Evolutionary conservation across 2,888 invertebrate species (phyloP), one percentile per base, ranked within the genome.

Genomic region (Macropis europaea): DNA sequence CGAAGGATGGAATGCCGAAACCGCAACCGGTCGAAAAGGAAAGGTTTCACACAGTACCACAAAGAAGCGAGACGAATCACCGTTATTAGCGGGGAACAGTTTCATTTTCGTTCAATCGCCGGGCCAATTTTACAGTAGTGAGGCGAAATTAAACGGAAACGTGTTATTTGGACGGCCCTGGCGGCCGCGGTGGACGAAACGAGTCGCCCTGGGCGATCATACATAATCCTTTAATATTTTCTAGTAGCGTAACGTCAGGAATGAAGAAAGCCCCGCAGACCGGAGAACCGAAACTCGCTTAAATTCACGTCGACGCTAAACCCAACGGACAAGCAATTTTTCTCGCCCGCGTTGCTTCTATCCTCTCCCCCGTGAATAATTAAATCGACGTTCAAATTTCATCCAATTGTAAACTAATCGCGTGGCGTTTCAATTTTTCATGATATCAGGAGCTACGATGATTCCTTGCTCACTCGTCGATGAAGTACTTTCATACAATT

Each of bases 51-150:
- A 32, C 48, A 26, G 47, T 73, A 47, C 57, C 9, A 40, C 28
- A 42, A 42, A 52, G 48, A 54, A 70, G 67, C 63, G 57, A 77
- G 76, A 83, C 79, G 79, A 71, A 86, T 83, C 78, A 84, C 82
- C 77, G 72, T 86, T 82, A 85, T 86, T 86, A 86, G 56, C 59
- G 61, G 63, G 56, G 62, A 73, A 64, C 63, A 73, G 76, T 82
- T 80, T 82, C 81, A 80, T 82, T 83, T 82, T 87, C 82, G 76
- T 85, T 88, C n/a, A n/a, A 88, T 85, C 85, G 78, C 79, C 63
- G 76, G 73, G 83, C n/a, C 84, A 87, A 88, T 89, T 88, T 89
- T 87, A 88, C 88, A 86, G 87, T 88, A 84, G 87, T 88, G 86
- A 87, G 85, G 83, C 83, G 83, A 86, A 87, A 87, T 88, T 87